Percentiles rank a stretch among this genome's conserved stretches.
These are phyloP conservation scores for Platysteira castanea DNA, from an alignment of 2,113 vertebrate genomes.

Conservation along the genomic window DNA sequence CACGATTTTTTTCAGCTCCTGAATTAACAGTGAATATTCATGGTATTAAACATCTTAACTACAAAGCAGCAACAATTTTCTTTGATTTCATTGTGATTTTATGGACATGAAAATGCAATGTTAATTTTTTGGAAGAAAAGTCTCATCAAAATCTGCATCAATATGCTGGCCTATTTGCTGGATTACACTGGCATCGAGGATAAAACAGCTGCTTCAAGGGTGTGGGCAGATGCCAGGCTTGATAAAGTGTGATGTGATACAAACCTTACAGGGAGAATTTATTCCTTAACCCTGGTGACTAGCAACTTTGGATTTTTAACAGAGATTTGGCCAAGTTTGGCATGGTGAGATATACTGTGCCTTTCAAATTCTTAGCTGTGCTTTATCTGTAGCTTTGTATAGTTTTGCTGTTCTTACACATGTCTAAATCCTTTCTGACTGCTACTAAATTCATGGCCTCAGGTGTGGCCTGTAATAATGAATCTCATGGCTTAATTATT, in stretches of 20 bases:
- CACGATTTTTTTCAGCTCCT: neutral
- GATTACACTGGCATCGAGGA: neutral
- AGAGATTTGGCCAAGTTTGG: neutral
- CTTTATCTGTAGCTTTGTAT: neutral
- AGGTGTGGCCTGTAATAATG: neutral
- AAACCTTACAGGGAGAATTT: neutral
- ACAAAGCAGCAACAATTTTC: neutral
- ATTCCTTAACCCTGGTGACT: neutral
- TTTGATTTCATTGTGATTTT: neutral
- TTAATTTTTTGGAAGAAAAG: neutral
- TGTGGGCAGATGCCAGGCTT: neutral
- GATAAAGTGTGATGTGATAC: neutral
- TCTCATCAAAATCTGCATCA: neutral
- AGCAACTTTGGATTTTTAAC: neutral
- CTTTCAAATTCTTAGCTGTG: neutral
- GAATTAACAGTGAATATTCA: neutral
- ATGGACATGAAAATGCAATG: neutral
- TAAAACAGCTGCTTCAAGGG: neutral
- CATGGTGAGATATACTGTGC: neutral
- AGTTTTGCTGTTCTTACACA: neutral
- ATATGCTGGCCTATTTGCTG: neutral
- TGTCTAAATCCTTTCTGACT: neutral
- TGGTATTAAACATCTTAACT: neutral
- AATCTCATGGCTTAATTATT: conserved; percentile 6
- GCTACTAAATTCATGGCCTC: neutral